A percentile compares a stretch with the other conserved stretches of the same genome.
Evolutionary conservation across 2,888 invertebrate genomes (phyloP).

Genomic region (Saturnia pavonia): DNA sequence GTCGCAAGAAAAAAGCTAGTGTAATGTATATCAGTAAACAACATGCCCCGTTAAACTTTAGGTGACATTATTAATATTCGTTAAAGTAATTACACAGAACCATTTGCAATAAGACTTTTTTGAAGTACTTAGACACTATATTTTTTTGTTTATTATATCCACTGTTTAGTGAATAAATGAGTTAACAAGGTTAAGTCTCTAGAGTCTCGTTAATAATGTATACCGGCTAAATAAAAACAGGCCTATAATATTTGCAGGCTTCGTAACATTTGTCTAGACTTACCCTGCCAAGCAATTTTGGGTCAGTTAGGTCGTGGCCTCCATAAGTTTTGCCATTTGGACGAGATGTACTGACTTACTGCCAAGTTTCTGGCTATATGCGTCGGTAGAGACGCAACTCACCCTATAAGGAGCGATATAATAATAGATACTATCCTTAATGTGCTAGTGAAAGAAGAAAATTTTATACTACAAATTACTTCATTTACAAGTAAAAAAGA

Average conservation of each 20-base stretch:
- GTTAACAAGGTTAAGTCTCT: neutral
- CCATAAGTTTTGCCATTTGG: conserved; percentile 71
- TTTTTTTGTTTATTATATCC: neutral
- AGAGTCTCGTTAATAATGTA: conserved; percentile 1
- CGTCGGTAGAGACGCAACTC: conserved; percentile 57
- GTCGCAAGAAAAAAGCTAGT: no score
- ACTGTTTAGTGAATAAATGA: neutral
- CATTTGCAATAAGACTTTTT: neutral
- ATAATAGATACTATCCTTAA: conserved; percentile 1
- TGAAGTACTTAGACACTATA: neutral
- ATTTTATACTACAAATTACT: neutral
- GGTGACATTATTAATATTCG: neutral
- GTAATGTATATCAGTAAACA: no score
- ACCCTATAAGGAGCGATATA: conserved; percentile 35
- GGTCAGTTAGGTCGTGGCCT: conserved; percentile 64
- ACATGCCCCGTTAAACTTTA: no score
- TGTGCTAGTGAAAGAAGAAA: neutral
- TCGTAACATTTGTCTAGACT: conserved; percentile 15
- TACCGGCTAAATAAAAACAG: conserved; percentile 1
- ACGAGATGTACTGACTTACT: conserved; percentile 53
- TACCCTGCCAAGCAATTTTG: conserved; percentile 50
- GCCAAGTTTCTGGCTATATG: conserved; percentile 70
- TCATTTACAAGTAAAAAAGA: neutral
- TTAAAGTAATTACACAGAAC: neutral
- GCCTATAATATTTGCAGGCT: neutral